Percentiles rank a stretch among this genome's conserved stretches.
Evolutionary conservation across 1,140 invertebrate species (phyloP).

Genomic region (Caenorhabditis remanei): DNA sequence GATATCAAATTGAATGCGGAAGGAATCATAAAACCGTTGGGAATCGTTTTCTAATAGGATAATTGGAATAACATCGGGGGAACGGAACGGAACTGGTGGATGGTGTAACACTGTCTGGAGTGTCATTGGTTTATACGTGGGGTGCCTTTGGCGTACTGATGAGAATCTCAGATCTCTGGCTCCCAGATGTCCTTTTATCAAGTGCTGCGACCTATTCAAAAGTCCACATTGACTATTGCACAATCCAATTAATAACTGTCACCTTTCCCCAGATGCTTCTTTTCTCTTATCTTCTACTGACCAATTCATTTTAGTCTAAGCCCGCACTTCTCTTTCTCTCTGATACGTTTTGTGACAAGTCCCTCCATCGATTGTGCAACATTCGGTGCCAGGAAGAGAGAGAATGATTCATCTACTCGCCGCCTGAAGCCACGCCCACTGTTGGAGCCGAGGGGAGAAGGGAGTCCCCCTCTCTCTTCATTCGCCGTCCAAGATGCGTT

Average conservation of each 20-base stretch:
- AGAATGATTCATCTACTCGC: constrained; percentile 9
- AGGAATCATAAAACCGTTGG: background rate
- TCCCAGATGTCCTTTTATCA: background rate
- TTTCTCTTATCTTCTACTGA: background rate
- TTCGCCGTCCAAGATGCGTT: constrained; percentile 47
- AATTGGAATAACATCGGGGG: too few relatives aligned
- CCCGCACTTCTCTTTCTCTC: background rate
- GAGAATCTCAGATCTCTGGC: background rate
- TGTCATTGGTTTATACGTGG: too few relatives aligned
- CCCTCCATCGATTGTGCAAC: constrained; percentile 6
- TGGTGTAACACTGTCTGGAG: too few relatives aligned
- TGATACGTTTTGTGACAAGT: background rate
- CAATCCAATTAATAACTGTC: constrained; percentile 40
- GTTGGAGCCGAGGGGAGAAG: background rate
- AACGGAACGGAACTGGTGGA: too few relatives aligned
- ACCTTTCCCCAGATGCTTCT: background rate
- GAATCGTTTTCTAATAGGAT: too few relatives aligned
- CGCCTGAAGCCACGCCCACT: background rate
- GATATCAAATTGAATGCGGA: background rate
- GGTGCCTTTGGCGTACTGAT: background rate
- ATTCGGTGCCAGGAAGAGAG: background rate
- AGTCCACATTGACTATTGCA: constrained; percentile 1
- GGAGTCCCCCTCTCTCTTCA: background rate
- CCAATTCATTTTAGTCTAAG: background rate
- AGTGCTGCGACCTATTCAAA: background rate